Evolutionary conservation across 1,140 invertebrate genomes (phyloP).

Genomic region (Scaptodrosophila lebanonensis): DNA sequence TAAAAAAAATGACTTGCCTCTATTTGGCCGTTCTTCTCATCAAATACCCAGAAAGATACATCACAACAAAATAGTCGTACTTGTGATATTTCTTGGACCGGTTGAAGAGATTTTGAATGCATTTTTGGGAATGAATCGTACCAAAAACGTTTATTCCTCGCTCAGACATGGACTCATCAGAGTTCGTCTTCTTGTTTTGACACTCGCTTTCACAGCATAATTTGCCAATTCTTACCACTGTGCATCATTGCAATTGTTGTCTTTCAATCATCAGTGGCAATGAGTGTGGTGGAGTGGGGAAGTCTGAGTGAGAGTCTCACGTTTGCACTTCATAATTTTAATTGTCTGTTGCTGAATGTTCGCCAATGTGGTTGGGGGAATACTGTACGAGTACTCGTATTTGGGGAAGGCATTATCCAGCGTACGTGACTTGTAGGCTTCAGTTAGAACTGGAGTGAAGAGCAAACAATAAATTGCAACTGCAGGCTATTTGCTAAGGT

Average conservation of each 20-base stretch:
- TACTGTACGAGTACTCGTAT: slow-evolving; percentile 8
- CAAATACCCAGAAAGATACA: too few species aligned
- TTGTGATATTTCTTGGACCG: too few species aligned
- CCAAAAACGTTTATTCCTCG: too few species aligned
- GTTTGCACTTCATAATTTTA: slow-evolving; percentile 66
- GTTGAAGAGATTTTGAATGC: too few species aligned
- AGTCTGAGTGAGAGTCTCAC: slow-evolving; percentile 15
- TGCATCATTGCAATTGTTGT: slow-evolving; percentile 64
- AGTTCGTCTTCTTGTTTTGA: too few species aligned
- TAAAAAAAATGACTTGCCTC: too few species aligned
- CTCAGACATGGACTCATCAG: too few species aligned
- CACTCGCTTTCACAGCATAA: too few species aligned
- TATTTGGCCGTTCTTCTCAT: too few species aligned
- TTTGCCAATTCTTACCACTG: too few species aligned
- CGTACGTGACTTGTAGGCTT: slow-evolving; percentile 14
- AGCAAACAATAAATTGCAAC: slow-evolving; percentile 63
- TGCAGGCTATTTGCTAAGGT: slow-evolving; percentile 54
- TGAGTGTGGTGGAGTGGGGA: slow-evolving; percentile 31
- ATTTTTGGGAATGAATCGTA: too few species aligned
- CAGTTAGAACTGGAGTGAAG: not conserved
- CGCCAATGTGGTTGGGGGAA: not conserved
- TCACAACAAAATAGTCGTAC: too few species aligned
- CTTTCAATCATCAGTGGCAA: slow-evolving; percentile 69
- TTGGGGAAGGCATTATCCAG: slow-evolving; percentile 24
- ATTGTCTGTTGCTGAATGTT: slow-evolving; percentile 62